Conservation (phyloP, 1,140 invertebrate species). For the Acyrthosiphon pisum region DNA sequence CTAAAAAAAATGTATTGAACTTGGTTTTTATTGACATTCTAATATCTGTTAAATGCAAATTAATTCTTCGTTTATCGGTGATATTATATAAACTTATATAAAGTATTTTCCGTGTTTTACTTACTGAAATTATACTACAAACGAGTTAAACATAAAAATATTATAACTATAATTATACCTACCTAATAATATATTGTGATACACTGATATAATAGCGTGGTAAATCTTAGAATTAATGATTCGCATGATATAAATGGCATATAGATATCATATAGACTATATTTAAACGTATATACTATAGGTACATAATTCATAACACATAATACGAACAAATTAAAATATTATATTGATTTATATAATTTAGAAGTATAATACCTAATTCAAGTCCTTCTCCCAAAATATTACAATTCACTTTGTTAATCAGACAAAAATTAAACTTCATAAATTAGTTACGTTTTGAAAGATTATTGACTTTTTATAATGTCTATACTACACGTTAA, state of each 20-base stretch:
- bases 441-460: not conserved
- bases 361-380: no score
- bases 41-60: not conserved
- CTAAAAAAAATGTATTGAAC: not conserved
- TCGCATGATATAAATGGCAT: not conserved
- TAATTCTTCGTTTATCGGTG: not conserved
- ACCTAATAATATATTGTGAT: no score
- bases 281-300: no score
- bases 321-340: no score
- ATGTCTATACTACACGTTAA: no score
- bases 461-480: not conserved
- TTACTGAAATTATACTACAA: not conserved
- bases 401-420: not conserved
- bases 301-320: no score
- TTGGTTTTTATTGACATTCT: not conserved
- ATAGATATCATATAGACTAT: no score
- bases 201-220: not conserved
- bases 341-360: no score
- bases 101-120: no score
- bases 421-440: not conserved
- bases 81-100: not conserved
- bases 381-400: not conserved
- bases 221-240: not conserved
- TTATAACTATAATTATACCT: no score
- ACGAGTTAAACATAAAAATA: no score